Evolutionary conservation across 2,888 invertebrate species (phyloP), one percentile per base, ranked within the genome.

Genomic region (Pachymerium ferrugineum): DNA sequence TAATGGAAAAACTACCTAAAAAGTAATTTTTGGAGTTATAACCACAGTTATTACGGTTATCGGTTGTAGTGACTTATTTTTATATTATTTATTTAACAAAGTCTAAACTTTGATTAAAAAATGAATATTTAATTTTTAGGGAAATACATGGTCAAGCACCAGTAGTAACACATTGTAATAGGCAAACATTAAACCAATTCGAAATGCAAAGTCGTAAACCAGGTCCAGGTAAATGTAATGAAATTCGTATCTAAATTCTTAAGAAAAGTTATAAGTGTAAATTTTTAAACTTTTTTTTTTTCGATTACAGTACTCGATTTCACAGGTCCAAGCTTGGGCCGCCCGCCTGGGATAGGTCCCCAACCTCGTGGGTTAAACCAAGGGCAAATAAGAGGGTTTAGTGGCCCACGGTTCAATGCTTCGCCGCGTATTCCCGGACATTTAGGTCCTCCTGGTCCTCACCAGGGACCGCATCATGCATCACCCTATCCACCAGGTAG

Each of bases 91-190:
- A n/a, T n/a, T n/a, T n/a, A n/a, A n/a, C n/a, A n/a, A n/a, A n/a
- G n/a, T n/a, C n/a, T n/a, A n/a, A n/a, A n/a, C n/a, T n/a, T 3
- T 30, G 5, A 1, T 29, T 29, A 67, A 4, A 6, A 4, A 12
- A 67, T 8, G 14, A 22, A 16, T 12, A 8, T 8, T 67, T 76
- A 42, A 68, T 74, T 74, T 70, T 16, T 30, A 78, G 79, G 68
- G 95, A 96, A 81, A 87, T 99, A 74, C 97, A 99, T 81, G 97
- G 97, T 35, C 97, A 97, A 83, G 89, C 89, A 78, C 97, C 97
- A 0, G 90, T 94, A 73, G 97, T 98, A 71, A 95, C 97, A 62
- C 90, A 92, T 82, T 97, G 97, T 76, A 97, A 94, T 77, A 97
- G 97, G 85, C 93, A 94, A 85, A 90, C 91, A 79, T 83, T 89